Percentiles rank a stretch among this genome's conserved stretches.
These are phyloP conservation scores for Melanerpes aurifrons DNA, from an alignment of 2,113 vertebrate genomes.

Conservation along the genomic window DNA sequence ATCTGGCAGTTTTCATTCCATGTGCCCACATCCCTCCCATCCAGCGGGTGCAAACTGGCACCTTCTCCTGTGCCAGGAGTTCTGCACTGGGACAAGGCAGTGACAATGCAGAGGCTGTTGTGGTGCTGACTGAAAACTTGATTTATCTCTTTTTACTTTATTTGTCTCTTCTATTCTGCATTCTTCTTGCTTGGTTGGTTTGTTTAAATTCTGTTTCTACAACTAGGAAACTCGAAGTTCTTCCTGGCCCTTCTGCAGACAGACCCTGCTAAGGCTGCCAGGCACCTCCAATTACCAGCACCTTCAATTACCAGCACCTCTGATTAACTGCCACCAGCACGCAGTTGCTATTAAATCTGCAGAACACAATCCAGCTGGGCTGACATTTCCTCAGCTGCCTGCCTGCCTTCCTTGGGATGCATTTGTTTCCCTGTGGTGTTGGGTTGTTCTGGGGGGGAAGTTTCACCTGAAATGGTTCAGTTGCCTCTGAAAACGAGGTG, in stretches of 20 bases:
- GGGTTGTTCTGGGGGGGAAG: neutral
- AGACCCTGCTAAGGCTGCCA: neutral
- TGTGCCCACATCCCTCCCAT: neutral
- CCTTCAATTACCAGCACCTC: fast-evolving
- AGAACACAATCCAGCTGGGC: fast-evolving
- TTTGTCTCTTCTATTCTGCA: neutral
- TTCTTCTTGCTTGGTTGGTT: no score
- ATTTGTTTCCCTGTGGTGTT: neutral
- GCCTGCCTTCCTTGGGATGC: neutral
- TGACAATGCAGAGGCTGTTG: neutral
- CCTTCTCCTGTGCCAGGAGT: neutral
- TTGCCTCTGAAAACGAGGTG: neutral
- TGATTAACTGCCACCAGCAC: no score
- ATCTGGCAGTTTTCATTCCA: no score
- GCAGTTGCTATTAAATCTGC: neutral
- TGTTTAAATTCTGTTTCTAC: neutral
- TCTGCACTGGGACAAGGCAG: neutral
- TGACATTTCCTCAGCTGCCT: neutral
- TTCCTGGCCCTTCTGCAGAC: neutral
- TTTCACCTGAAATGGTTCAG: neutral
- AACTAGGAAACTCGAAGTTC: neutral
- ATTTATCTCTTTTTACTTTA: neutral
- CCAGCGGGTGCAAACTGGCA: neutral
- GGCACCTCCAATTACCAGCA: fast-evolving
- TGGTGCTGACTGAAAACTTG: neutral